Evolutionary conservation across 2,797 vertebrate species (phyloP), one percentile per base, ranked within the genome.

Genomic region (Anguilla marmorata): DNA sequence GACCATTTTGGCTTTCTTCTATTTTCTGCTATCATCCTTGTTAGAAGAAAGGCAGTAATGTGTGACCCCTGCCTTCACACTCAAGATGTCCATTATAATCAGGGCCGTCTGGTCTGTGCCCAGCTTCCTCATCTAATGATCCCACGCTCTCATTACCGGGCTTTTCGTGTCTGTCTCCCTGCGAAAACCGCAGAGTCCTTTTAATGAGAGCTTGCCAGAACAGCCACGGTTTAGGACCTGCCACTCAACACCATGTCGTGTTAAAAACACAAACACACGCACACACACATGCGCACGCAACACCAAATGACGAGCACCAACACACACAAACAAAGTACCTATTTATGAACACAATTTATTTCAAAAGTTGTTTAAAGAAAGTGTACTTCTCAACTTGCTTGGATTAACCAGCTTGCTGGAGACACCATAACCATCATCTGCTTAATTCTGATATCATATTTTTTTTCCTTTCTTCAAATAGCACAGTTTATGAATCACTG

Each of bases 41-140:
- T 93, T 92, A 91, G 89, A 90, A 91, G 86, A n/a, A 45, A 50
- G 90, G 84, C 82, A 2, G 58, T 88, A 89, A 92, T 88, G 88
- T 87, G 56, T 89, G 92, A 86, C 92, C 91, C 90, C 88, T 92
- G 89, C 87, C 91, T 90, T 92, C 92, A 92, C 91, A 90, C 92
- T 92, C 92, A 89, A 85, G 88, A 90, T 90, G 92, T 93, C 91
- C 87, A 54, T 90, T 90, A 86, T 89, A 92, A 93, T 94, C 92
- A 92, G 89, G 89, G 90, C 87, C 5, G 30, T 90, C 91, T 91
- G 89, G n/a, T 72, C 50, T 48, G 5, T 89, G 12, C 12, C 87
- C 0, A 83, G 0, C 41, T 50, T 60, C 21, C 82, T 41, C 58
- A 19, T 84, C 87, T 85, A 50, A 85, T 72, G 30, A 85, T 85